Evolutionary conservation across 2,113 vertebrate species (phyloP).

Genomic region (Boleophthalmus pectinirostris): DNA sequence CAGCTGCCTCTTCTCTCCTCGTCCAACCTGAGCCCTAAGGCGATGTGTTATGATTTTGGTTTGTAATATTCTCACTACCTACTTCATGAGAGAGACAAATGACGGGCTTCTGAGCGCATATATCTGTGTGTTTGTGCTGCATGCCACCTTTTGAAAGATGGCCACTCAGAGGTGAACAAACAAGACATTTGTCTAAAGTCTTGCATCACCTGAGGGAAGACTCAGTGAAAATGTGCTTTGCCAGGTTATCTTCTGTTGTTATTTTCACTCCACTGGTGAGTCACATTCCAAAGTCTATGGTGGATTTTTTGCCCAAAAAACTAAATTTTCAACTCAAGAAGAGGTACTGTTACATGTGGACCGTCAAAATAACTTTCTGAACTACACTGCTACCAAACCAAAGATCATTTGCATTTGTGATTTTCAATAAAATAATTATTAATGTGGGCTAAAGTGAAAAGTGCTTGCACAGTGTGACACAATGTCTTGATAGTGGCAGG

Average conservation of each 20-base stretch:
- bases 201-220: slow-evolving; percentile 74
- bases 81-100: slow-evolving; percentile 72
- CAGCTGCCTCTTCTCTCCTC: slow-evolving; percentile 59
- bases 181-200: slow-evolving; percentile 77
- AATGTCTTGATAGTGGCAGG: slow-evolving; percentile 49
- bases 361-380: not conserved
- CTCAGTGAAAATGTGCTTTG: slow-evolving; percentile 65
- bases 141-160: slow-evolving; percentile 70
- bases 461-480: slow-evolving; percentile 8
- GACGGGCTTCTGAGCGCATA: slow-evolving; percentile 54
- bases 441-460: slow-evolving; percentile 1
- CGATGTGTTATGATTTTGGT: slow-evolving; percentile 69
- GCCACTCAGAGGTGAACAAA: slow-evolving; percentile 75
- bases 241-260: slow-evolving; percentile 64
- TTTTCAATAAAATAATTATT: not conserved
- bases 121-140: slow-evolving; percentile 50
- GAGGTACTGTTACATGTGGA: not conserved
- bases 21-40: slow-evolving; percentile 57
- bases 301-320: slow-evolving; percentile 14
- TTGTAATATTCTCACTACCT: slow-evolving; percentile 76
- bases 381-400: not conserved
- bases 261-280: slow-evolving; percentile 52
- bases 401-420: not conserved
- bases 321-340: not conserved
- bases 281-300: slow-evolving; percentile 44